These are phyloP conservation scores for Coptodon bakossiorum DNA, from an alignment of 2,113 vertebrate species.

Conservation along the genomic window DNA sequence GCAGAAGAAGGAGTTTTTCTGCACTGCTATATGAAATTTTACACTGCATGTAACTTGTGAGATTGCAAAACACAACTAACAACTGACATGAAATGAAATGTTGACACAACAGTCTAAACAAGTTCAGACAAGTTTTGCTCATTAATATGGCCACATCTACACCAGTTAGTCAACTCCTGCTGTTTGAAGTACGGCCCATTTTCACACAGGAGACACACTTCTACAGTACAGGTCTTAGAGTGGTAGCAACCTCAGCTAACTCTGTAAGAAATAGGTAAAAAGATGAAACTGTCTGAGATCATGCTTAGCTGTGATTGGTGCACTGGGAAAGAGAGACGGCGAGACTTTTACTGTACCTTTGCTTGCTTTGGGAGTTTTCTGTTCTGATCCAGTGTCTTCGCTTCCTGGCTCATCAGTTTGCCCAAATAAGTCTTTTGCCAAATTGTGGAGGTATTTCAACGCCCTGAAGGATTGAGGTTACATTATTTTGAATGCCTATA, in stretches of 20 bases:
- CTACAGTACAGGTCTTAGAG: neutral
- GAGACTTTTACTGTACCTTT: constrained; percentile 2
- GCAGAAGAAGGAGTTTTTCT: neutral
- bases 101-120: neutral
- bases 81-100: neutral
- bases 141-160: neutral
- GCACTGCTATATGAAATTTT: neutral
- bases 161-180: neutral
- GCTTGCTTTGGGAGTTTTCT: neutral
- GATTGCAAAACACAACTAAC: neutral
- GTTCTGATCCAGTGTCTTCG: neutral
- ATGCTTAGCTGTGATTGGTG: neutral
- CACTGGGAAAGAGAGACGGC: neutral
- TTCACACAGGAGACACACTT: neutral
- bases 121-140: neutral
- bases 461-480: constrained; percentile 71
- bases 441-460: constrained; percentile 83
- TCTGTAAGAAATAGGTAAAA: neutral
- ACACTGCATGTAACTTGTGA: neutral
- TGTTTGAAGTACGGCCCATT: neutral
- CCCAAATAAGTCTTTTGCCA: constrained; percentile 76
- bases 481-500: neutral
- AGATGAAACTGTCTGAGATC: neutral
- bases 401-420: constrained; percentile 8
- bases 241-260: neutral